A percentile compares a stretch with the other conserved stretches of the same genome.
Conservation (phyloP, 1,140 invertebrate genomes). For the Medauroidea extradentata region DNA sequence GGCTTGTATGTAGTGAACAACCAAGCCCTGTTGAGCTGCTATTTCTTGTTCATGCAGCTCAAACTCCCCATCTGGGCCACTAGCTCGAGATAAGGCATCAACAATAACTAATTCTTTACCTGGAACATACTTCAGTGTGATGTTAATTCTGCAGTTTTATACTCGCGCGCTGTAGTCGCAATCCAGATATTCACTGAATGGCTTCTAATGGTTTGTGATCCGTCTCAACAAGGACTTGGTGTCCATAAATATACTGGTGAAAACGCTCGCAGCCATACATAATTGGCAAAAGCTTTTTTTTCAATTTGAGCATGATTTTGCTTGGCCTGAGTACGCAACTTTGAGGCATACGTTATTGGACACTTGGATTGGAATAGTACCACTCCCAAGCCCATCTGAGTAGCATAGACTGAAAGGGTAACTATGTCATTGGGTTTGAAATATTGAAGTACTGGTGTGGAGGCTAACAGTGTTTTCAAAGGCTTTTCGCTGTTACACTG, state of each 20-base stretch:
- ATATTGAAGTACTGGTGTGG: slow-evolving; percentile 26
- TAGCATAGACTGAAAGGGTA: slow-evolving; percentile 34
- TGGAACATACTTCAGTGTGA: not conserved
- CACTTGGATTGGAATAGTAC: slow-evolving; percentile 33
- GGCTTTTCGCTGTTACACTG: slow-evolving; percentile 27
- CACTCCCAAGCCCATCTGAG: slow-evolving; percentile 35
- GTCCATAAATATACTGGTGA: slow-evolving; percentile 42
- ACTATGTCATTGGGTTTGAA: slow-evolving; percentile 30
- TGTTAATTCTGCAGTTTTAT: not conserved
- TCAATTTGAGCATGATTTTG: slow-evolving; percentile 31
- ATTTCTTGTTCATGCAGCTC: not conserved
- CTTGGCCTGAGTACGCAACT: slow-evolving; percentile 25
- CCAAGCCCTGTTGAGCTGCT: not conserved
- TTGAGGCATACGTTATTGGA: slow-evolving; percentile 37
- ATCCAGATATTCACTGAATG: slow-evolving; percentile 30
- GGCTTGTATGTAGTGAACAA: not conserved
- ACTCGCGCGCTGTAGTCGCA: slow-evolving; percentile 24
- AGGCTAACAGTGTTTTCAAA: slow-evolving; percentile 29
- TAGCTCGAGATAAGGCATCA: not conserved
- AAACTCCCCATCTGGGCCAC: not conserved
- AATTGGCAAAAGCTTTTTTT: slow-evolving; percentile 33
- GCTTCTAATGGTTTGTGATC: slow-evolving; percentile 45
- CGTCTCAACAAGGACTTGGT: slow-evolving; percentile 36
- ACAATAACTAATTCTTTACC: not conserved
- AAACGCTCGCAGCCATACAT: slow-evolving; percentile 27